Conservation (phyloP, 2,113 vertebrate species). For the Actenoides lindsayi region DNA sequence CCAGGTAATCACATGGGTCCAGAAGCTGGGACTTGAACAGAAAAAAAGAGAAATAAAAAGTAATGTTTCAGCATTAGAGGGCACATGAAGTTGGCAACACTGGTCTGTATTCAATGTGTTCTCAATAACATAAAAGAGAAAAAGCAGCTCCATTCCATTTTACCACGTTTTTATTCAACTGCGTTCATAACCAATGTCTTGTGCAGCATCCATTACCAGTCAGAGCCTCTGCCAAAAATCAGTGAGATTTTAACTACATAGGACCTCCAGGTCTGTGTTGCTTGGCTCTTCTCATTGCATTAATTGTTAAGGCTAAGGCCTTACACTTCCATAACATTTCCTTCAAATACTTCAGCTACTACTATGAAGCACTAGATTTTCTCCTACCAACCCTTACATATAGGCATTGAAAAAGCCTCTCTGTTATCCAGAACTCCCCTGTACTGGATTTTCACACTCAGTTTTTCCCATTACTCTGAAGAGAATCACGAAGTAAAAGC, state of each 20-base stretch:
- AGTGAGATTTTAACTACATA: background rate
- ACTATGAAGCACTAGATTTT: background rate
- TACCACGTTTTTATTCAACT: background rate
- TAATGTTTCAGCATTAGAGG: background rate
- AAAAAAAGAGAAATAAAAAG: background rate
- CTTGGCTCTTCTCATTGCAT: constrained; percentile 4
- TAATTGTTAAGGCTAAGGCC: background rate
- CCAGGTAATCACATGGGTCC: background rate
- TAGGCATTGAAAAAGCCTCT: background rate
- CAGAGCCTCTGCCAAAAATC: background rate
- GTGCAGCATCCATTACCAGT: background rate
- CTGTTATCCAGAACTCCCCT: background rate
- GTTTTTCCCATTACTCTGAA: background rate
- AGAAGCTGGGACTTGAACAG: background rate
- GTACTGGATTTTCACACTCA: background rate
- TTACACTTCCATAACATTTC: background rate
- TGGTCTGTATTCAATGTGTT: background rate
- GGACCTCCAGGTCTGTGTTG: background rate
- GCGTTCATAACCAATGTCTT: background rate
- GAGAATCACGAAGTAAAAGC: background rate
- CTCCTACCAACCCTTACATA: background rate
- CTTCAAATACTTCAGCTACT: background rate
- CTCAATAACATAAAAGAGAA: background rate
- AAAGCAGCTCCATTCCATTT: background rate
- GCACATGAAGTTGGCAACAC: background rate